A percentile compares a stretch with the other conserved stretches of the same genome.
Evolutionary conservation across 1,140 invertebrate species (phyloP).

Genomic region (Apolygus lucorum): DNA sequence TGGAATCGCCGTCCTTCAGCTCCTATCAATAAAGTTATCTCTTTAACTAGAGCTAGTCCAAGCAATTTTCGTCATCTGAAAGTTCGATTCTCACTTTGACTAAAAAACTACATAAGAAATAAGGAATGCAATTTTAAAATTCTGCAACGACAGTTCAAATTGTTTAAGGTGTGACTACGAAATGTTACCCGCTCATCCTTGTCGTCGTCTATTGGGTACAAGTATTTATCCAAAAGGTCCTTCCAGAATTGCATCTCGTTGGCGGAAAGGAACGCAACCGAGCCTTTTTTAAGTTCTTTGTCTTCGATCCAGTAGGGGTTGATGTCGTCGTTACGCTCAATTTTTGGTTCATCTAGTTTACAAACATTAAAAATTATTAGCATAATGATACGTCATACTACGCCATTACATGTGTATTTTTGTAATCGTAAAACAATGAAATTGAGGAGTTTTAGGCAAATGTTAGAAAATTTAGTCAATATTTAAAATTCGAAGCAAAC

Average conservation of each 20-base stretch:
- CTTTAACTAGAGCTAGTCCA: too few species aligned
- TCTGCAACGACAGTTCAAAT: too few species aligned
- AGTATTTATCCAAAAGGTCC: conserved; percentile 85
- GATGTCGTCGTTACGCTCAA: conserved; percentile 69
- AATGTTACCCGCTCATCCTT: conserved; percentile 73
- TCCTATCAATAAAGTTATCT: too few species aligned
- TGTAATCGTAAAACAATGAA: not conserved
- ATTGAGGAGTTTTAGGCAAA: not conserved
- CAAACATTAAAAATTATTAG: too few species aligned
- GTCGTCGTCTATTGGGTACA: conserved; percentile 88
- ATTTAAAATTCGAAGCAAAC: too few species aligned
- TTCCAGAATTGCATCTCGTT: conserved; percentile 87
- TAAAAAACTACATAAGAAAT: too few species aligned
- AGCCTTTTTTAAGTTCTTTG: conserved; percentile 76
- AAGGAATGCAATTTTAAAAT: too few species aligned
- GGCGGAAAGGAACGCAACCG: conserved; percentile 73
- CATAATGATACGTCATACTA: too few species aligned
- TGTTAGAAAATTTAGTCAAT: too few species aligned
- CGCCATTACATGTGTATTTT: too few species aligned
- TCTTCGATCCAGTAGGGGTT: conserved; percentile 95
- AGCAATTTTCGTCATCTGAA: not conserved
- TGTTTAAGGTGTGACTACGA: too few species aligned
- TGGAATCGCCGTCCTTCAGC: not conserved
- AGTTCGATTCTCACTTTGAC: too few species aligned
- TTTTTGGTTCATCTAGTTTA: conserved; percentile 39